phyloP scores from a whole-genome alignment of 2,797 vertebrate genomes.

The Ptychadena robeensis region DNA sequence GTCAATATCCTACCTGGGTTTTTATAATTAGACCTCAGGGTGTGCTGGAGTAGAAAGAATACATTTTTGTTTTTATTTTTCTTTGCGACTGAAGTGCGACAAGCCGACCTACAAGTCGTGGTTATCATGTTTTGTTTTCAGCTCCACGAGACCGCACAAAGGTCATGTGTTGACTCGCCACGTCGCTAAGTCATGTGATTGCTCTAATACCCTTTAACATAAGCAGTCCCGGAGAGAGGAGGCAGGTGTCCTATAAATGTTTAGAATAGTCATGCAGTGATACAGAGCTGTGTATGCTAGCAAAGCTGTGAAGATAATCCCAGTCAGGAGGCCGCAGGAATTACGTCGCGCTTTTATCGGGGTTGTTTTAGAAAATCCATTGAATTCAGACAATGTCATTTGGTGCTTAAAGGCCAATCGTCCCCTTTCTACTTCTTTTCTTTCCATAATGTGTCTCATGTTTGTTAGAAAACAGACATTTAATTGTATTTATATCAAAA shows the following conservation, averaged over 20 bases:
- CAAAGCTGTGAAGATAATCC: slow-evolving; percentile 9
- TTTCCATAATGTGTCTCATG: too few species aligned
- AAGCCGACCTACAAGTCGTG: neutral
- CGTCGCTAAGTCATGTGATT: neutral
- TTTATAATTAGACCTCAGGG: too few species aligned
- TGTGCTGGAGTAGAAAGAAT: too few species aligned
- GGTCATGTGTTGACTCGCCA: neutral
- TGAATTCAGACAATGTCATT: neutral
- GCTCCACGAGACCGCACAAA: neutral
- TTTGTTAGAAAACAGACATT: too few species aligned
- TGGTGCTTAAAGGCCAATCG: too few species aligned
- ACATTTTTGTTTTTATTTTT: too few species aligned
- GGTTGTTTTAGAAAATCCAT: neutral
- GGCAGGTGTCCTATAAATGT: neutral
- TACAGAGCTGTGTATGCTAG: neutral
- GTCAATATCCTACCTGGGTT: too few species aligned
- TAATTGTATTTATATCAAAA: too few species aligned
- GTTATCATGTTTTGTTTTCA: neutral
- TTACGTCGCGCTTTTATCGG: slow-evolving; percentile 1
- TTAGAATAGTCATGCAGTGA: slow-evolving; percentile 6
- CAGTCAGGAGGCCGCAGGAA: neutral
- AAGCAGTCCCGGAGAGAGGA: slow-evolving; percentile 2
- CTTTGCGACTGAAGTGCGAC: too few species aligned
- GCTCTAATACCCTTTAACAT: neutral
- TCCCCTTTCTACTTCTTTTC: too few species aligned